Conservation (phyloP, 2,797 vertebrate species). For the Oophaga sylvatica region DNA sequence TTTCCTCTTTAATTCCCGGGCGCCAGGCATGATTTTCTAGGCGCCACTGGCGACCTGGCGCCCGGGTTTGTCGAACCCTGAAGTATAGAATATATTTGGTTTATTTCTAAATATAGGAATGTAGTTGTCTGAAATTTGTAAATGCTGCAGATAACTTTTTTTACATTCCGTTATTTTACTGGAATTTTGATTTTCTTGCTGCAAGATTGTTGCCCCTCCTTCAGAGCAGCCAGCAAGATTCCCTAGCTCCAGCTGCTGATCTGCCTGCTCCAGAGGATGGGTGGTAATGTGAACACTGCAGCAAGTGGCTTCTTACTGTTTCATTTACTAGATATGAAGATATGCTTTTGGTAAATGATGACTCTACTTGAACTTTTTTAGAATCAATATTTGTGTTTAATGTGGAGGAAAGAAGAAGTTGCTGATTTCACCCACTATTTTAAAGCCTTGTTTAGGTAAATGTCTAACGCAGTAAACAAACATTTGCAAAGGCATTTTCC, state of each 20-base stretch:
- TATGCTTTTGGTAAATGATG: neutral
- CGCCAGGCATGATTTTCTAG: too few species aligned
- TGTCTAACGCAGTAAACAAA: constrained; percentile 81
- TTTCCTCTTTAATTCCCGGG: too few species aligned
- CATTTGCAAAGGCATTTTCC: constrained; percentile 76
- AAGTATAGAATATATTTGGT: too few species aligned
- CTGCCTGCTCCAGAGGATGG: constrained; percentile 64
- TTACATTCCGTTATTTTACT: neutral
- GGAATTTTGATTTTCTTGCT: neutral
- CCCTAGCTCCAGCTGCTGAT: constrained; percentile 60
- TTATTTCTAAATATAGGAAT: too few species aligned
- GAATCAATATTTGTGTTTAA: constrained; percentile 14
- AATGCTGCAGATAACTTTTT: neutral
- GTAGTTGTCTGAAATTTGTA: neutral
- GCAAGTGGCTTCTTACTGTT: constrained; percentile 63
- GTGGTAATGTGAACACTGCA: constrained; percentile 62
- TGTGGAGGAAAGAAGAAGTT: constrained; percentile 60
- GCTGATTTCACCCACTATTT: neutral
- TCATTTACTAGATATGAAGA: constrained; percentile 13
- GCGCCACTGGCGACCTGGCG: too few species aligned
- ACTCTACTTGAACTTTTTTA: neutral
- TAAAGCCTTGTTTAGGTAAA: constrained; percentile 63
- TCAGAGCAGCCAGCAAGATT: constrained; percentile 61
- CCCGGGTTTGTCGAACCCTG: too few species aligned
- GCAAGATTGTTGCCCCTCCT: constrained; percentile 65